Evolutionary conservation across 2,888 invertebrate genomes (phyloP).

Genomic region (Empis livida): DNA sequence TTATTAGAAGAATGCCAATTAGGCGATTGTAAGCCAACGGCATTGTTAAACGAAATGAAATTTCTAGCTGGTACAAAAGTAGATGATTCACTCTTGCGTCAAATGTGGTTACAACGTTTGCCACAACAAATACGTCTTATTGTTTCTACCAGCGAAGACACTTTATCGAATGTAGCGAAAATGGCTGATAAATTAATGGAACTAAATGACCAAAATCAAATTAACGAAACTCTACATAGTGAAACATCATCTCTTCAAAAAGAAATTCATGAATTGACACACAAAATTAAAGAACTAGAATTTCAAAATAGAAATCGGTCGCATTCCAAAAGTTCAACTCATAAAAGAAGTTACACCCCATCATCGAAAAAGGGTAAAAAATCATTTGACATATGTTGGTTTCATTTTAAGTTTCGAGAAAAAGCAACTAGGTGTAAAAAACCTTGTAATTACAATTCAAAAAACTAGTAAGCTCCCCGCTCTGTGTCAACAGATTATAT

Average conservation of each 20-base stretch:
- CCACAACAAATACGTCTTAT: neutral
- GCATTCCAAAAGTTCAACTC: no score
- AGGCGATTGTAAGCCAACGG: neutral
- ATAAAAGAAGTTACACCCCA: no score
- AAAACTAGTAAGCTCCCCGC: conserved; percentile 7
- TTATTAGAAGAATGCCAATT: neutral
- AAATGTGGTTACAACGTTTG: neutral
- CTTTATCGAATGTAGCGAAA: no score
- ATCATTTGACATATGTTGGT: conserved; percentile 9
- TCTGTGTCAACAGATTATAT: conserved; percentile 2
- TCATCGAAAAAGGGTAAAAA: no score
- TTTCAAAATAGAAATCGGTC: no score
- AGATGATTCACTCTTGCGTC: neutral
- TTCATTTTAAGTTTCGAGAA: conserved; percentile 9
- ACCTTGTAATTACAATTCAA: conserved; percentile 4
- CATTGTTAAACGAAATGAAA: neutral
- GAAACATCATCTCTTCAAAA: no score
- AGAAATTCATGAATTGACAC: no score
- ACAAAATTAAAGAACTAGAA: no score
- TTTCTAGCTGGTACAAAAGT: neutral
- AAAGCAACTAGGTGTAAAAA: conserved; percentile 8
- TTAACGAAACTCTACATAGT: no score
- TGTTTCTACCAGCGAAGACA: no score
- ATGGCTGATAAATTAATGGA: no score
- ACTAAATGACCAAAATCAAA: no score